These are phyloP conservation scores for Sylvia atricapilla DNA, from an alignment of 2,113 vertebrate genomes.

Conservation along the genomic window DNA sequence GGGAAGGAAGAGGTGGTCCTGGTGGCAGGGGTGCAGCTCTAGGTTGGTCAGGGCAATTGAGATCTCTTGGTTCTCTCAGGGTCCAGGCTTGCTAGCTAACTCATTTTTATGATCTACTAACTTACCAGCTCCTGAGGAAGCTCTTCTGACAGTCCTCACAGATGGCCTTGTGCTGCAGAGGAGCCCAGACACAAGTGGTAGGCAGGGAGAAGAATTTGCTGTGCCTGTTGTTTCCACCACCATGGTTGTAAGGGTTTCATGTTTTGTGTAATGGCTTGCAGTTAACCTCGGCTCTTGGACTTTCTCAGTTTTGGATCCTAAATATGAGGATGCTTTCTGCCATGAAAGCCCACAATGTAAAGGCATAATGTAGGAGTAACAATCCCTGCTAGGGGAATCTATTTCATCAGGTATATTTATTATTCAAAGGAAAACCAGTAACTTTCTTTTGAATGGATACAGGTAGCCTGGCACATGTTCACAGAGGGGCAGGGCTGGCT, in stretches of 20 bases:
- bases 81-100: neutral
- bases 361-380: neutral
- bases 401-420: neutral
- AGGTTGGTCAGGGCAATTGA: neutral
- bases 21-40: neutral
- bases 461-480: fast-evolving
- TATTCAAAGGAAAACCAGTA: neutral
- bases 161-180: neutral
- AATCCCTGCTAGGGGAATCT: neutral
- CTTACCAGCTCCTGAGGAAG: neutral
- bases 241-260: fast-evolving
- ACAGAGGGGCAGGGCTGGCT: neutral
- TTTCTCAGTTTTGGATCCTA: neutral
- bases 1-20: neutral
- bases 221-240: neutral
- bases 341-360: neutral
- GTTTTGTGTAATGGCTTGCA: neutral
- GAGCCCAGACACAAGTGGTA: neutral
- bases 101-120: neutral
- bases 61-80: neutral
- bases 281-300: neutral
- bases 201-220: neutral
- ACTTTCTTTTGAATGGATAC: neutral
- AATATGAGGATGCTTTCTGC: neutral
- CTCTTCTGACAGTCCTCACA: neutral